phyloP scores from a whole-genome alignment of 2,888 invertebrate genomes.

The Agrotis exclamationis region DNA sequence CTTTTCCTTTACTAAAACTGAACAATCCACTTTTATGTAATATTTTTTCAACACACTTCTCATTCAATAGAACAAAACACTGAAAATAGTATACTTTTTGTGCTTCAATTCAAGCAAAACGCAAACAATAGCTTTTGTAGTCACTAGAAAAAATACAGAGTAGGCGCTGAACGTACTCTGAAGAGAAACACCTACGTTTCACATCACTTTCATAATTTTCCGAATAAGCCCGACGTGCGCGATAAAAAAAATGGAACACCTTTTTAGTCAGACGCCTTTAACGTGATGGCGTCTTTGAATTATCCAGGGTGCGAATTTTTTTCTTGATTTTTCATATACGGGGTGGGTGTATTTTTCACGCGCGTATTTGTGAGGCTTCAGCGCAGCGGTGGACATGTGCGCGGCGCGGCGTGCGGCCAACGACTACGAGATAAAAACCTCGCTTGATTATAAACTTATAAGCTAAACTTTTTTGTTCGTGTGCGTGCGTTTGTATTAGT shows the following conservation, averaged over 20 bases:
- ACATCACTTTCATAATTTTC: slow-evolving; percentile 89
- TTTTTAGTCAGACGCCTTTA: slow-evolving; percentile 78
- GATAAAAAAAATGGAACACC: slow-evolving; percentile 81
- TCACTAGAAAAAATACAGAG: slow-evolving; percentile 83
- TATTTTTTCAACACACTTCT: slow-evolving; percentile 86
- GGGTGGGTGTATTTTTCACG: slow-evolving; percentile 80
- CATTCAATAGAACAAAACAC: slow-evolving; percentile 88
- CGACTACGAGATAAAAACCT: slow-evolving; percentile 91
- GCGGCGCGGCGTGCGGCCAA: slow-evolving; percentile 85
- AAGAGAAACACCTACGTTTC: slow-evolving; percentile 84
- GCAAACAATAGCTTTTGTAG: slow-evolving; percentile 89
- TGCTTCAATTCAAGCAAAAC: slow-evolving; percentile 77
- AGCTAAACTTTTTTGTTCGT: slow-evolving; percentile 89
- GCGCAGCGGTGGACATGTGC: slow-evolving; percentile 84
- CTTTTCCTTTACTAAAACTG: slow-evolving; percentile 87
- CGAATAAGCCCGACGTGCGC: slow-evolving; percentile 78
- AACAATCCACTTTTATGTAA: slow-evolving; percentile 89
- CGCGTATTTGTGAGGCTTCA: slow-evolving; percentile 81
- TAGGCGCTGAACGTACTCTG: slow-evolving; percentile 81
- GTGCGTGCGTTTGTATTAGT: slow-evolving; percentile 85
- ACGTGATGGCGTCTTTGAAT: slow-evolving; percentile 75
- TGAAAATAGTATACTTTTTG: slow-evolving; percentile 84
- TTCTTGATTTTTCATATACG: slow-evolving; percentile 78
- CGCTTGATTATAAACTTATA: slow-evolving; percentile 91
- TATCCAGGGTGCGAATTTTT: slow-evolving; percentile 72